These are phyloP conservation scores for Eilema depressum DNA, from an alignment of 2,888 invertebrate species.

Conservation along the genomic window DNA sequence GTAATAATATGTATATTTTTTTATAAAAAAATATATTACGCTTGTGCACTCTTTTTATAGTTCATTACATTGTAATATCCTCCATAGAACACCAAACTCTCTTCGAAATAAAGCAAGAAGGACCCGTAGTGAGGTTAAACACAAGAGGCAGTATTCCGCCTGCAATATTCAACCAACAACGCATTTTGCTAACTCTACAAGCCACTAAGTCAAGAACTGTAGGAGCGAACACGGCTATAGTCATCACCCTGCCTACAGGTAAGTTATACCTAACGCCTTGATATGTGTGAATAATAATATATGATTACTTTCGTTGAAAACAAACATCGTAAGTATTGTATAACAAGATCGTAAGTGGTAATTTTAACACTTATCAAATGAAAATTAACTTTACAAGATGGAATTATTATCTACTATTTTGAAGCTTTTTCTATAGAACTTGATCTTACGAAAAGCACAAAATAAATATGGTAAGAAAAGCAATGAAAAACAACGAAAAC, in stretches of 20 bases:
- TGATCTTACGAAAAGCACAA: too few relatives aligned
- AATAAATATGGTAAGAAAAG: neutral
- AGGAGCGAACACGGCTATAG: conserved; percentile 67
- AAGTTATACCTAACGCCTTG: conserved; percentile 13
- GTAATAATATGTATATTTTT: too few relatives aligned
- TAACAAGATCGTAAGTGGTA: too few relatives aligned
- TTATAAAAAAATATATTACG: too few relatives aligned
- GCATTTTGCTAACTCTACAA: conserved; percentile 60
- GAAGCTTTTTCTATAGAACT: too few relatives aligned
- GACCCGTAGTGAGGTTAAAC: conserved; percentile 48
- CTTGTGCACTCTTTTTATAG: too few relatives aligned
- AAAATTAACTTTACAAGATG: too few relatives aligned
- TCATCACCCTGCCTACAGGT: conserved; percentile 69
- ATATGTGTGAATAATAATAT: too few relatives aligned
- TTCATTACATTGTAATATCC: conserved; percentile 29
- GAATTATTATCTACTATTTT: too few relatives aligned
- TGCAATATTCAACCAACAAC: conserved; percentile 56
- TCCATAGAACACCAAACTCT: conserved; percentile 54
- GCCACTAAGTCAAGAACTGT: conserved; percentile 70
- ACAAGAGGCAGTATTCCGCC: conserved; percentile 55
- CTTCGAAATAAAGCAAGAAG: conserved; percentile 54
- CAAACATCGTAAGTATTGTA: neutral
- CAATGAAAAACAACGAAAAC: neutral
- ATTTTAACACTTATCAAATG: too few relatives aligned
- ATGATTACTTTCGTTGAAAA: too few relatives aligned